Conservation (phyloP, 2,797 vertebrate species). For the Schizopygopsis malacanthus region DNA sequence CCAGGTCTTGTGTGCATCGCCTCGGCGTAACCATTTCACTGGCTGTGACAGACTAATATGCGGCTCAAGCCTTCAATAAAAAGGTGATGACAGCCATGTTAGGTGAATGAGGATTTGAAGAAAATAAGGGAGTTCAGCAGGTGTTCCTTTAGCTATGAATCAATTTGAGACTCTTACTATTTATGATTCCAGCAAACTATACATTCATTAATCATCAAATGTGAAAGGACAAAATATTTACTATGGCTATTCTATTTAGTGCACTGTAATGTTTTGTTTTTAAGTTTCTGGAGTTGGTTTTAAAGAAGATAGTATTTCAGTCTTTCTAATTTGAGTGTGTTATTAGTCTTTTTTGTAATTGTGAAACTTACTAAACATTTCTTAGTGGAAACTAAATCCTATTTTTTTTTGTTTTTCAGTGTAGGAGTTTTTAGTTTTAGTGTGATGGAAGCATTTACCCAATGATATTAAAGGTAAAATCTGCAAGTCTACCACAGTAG, state of each 20-base stretch:
- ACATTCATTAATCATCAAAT: constrained; percentile 18
- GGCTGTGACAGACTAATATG: constrained; percentile 62
- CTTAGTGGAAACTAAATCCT: not conserved
- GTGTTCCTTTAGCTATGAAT: constrained; percentile 54
- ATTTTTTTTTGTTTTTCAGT: not conserved
- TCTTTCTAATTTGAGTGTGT: not conserved
- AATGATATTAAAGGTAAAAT: not conserved
- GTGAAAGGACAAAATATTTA: not conserved
- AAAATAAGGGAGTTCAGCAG: constrained; percentile 56
- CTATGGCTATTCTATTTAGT: not conserved
- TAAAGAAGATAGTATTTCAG: not conserved
- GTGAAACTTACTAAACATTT: not conserved
- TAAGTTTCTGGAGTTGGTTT: not conserved
- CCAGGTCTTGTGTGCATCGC: constrained; percentile 25
- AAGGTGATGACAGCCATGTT: constrained; percentile 63
- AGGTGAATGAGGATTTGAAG: constrained; percentile 55
- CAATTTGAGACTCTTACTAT: constrained; percentile 11
- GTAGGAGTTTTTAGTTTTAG: not conserved
- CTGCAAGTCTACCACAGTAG: not conserved
- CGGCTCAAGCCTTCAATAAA: constrained; percentile 61
- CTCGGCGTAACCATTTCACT: constrained; percentile 55
- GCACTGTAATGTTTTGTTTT: not conserved
- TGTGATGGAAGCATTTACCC: not conserved
- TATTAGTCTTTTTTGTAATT: not conserved
- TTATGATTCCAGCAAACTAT: constrained; percentile 26